Conservation (phyloP, 2,797 vertebrate species). For the Sebastes steindachneri region DNA sequence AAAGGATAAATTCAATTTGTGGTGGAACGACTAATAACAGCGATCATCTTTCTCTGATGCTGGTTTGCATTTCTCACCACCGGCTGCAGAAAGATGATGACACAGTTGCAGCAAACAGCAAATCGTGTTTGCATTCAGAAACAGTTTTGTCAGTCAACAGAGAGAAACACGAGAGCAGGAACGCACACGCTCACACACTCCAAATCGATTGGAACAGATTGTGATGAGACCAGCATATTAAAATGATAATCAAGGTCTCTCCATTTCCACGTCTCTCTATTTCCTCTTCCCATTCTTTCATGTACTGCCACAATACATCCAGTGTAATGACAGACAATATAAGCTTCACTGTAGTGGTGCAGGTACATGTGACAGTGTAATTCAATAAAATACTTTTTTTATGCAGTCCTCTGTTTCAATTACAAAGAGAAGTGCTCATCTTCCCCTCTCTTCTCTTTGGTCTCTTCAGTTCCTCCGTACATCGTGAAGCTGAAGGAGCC, state of each 20-base stretch:
- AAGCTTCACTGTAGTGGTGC: not conserved
- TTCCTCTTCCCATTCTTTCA: conserved; percentile 76
- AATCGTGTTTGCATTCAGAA: conserved; percentile 54
- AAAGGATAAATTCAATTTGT: not conserved
- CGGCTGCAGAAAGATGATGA: conserved; percentile 29
- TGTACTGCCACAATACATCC: conserved; percentile 59
- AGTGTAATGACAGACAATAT: not conserved
- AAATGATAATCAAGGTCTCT: conserved; percentile 17
- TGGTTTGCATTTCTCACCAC: not conserved
- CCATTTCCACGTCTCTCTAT: not conserved
- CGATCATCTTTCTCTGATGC: not conserved
- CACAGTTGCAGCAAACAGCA: conserved; percentile 3
- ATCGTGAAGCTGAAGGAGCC: conserved; percentile 91
- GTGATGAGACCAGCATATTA: conserved; percentile 46
- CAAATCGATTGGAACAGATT: conserved; percentile 40
- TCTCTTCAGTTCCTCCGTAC: conserved; percentile 87
- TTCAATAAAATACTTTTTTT: not conserved
- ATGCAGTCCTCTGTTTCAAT: not conserved
- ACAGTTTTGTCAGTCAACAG: conserved; percentile 55
- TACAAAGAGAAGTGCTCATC: not conserved
- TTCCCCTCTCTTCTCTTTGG: not conserved
- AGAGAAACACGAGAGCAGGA: conserved; percentile 50
- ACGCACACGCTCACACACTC: conserved; percentile 13
- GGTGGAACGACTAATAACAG: not conserved
- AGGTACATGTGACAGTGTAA: not conserved